Conservation (phyloP, 2,113 vertebrate genomes). For the Equus przewalskii region DNA sequence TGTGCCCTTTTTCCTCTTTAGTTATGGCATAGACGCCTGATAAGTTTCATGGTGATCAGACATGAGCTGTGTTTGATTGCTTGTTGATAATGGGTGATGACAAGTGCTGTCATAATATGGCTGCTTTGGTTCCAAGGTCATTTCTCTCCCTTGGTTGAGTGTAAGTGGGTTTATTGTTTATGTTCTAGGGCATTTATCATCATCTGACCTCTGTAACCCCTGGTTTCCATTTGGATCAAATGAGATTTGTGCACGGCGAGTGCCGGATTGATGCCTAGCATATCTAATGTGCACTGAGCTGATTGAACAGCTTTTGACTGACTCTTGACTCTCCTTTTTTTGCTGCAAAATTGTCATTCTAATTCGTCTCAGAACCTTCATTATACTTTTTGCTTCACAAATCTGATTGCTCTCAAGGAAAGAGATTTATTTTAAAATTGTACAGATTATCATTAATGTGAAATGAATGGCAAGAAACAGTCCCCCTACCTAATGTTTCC, state of each 20-base stretch:
- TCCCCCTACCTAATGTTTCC: neutral
- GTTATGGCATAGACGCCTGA: neutral
- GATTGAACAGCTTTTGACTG: neutral
- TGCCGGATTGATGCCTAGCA: neutral
- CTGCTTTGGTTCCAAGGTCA: constrained; percentile 46
- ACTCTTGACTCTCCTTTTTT: neutral
- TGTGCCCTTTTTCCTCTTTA: neutral
- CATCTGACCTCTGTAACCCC: constrained; percentile 61
- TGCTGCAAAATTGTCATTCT: constrained; percentile 55
- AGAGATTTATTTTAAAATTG: constrained; percentile 50
- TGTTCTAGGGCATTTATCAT: constrained; percentile 63
- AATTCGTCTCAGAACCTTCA: constrained; percentile 33
- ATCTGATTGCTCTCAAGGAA: neutral
- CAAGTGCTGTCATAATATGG: neutral
- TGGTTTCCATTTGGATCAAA: constrained; percentile 63
- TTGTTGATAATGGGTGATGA: constrained; percentile 49
- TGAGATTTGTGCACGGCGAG: neutral
- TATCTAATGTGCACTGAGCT: constrained; percentile 27
- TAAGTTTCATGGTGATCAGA: neutral
- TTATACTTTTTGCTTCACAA: constrained; percentile 47
- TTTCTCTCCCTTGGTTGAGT: constrained; percentile 42
- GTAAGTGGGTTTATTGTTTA: constrained; percentile 62
- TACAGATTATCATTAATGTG: constrained; percentile 25
- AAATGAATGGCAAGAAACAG: neutral
- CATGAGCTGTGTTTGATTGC: neutral